Base-by-base conservation (phyloP, 2,888 invertebrate species). In the Andricus quercusramuli region DNA sequence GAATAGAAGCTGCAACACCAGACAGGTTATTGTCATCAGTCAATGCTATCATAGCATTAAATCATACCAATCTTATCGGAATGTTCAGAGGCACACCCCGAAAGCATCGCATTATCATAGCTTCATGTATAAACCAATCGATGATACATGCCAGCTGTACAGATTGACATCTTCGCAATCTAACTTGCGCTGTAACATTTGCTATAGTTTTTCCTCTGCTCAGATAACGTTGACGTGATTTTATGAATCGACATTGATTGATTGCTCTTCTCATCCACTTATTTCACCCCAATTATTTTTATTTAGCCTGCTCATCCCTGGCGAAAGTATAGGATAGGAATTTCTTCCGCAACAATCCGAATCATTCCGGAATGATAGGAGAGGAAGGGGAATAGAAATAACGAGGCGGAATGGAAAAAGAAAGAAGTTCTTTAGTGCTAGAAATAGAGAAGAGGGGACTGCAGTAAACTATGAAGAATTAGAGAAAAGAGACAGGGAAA, bases 141-240 rank as follows among this genome's bases (percentile, higher is more conserved):
- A 74, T 74, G 56, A 56, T 15, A 56, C n/a, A 32, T 56, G 51
- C 74, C 74, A 74, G 51, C 32, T 22, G 56, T 51, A 29, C 22
- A 74, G 56, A 74, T 74, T 56, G 51, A 74, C 74, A 74, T 74
- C 74, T 74, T 74, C n/a, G 25, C 56, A 56, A 56, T 74, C 37
- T 51, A 74, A 74, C 74, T 74, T n/a, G 51, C 74, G 11, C n/a
- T 56, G n/a, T 13, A 74, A 56, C 29, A 74, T 56, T 20, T 56
- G 51, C 56, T 32, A 51, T 56, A 32, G 29, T 74, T 56, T 74
- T n/a, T 56, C 51, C 20, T 74, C 13, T 37, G 11, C 29, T 1
- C 29, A 29, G 47, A 74, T 56, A 74, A 74, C 3, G n/a, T 74
- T 74, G 56, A 74, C 74, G 47, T 74, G 56, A 74, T 74, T 74